Conservation (phyloP, 35 echinoderm and acorn worm species). For the Apostichopus parvimensis region DNA sequence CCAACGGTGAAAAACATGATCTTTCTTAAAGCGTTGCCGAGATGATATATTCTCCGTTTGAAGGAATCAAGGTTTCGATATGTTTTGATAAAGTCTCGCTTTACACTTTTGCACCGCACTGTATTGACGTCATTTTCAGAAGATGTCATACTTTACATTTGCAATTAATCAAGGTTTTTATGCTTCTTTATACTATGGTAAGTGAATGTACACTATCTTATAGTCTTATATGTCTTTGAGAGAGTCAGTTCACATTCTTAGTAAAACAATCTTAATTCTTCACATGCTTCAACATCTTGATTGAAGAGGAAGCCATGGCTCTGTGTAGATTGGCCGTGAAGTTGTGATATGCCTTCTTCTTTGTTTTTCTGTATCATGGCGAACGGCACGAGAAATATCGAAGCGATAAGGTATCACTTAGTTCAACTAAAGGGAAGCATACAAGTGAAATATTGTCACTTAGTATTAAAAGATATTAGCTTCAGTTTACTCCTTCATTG, state of each 20-base stretch:
- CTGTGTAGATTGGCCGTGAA: too few species aligned
- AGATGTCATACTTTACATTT: slow-evolving; percentile 19
- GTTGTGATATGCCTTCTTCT: too few species aligned
- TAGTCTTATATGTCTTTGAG: background rate
- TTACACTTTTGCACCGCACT: background rate
- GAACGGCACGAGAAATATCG: too few species aligned
- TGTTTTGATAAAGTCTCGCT: background rate
- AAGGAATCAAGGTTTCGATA: background rate
- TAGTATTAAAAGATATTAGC: too few species aligned
- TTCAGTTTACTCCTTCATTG: too few species aligned
- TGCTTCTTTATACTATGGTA: background rate
- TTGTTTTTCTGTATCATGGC: too few species aligned
- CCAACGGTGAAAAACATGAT: background rate
- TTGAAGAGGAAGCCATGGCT: background rate
- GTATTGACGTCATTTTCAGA: background rate
- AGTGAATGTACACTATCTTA: background rate
- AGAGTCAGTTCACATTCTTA: background rate
- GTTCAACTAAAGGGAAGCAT: too few species aligned
- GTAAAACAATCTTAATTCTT: slow-evolving; percentile 5
- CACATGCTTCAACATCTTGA: background rate
- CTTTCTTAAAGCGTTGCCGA: background rate
- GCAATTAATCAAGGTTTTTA: slow-evolving; percentile 14
- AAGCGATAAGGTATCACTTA: too few species aligned
- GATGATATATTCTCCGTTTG: background rate
- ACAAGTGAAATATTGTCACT: too few species aligned